Base-by-base conservation (phyloP, 2,113 vertebrate genomes). In the Potamarius usumacintae region DNA sequence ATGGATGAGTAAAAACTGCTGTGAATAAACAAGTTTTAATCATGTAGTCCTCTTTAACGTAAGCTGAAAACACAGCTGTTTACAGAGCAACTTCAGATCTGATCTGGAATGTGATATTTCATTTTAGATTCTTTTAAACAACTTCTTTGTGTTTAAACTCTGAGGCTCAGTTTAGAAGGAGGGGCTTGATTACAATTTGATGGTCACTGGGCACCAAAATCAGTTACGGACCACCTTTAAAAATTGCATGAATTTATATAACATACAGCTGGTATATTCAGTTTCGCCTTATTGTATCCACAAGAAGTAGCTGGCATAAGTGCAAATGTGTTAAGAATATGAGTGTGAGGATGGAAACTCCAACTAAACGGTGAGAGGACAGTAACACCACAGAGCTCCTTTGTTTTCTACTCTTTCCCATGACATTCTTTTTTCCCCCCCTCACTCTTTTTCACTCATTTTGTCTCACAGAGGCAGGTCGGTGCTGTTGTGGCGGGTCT, bases 401-500 rank as follows among this genome's bases (percentile, higher is more conserved):
- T 57, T 62, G 17, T 72, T 52, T 79, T 77, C 80, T 72, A 67
- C 63, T 85, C 86, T 84, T 87, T 87, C 80, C 81, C 90, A 87
- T 87, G 83, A 72, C 79, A 7, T n/a, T 27, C 58, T 74, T 62
- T 62, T 74, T 27, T 63, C 20, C 74, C 71, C 60, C 20, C 74
- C 71, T 65, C 76, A 92, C 25, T 80, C 76, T 67, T 27, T 76
- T 17, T 57, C 30, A 83, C n/a, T 90, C 88, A 89, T 92, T 90
- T 87, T 90, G 95, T 94, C 90, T 86, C 77, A 93, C 92, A 99
- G 96, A 92, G 98, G 98, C 96, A 99, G 96, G 95, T 99, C 98
- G 60, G 98, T 99, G 96, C 98, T 99, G 96, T 99, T 99, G 94
- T 99, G 98, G 86, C 98, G 96, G 69, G 98, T 99, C 94, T 99